A percentile compares a stretch with the other conserved stretches of the same genome.
Evolutionary conservation across 2,113 vertebrate species (phyloP).

Genomic region (Salminus brasiliensis): DNA sequence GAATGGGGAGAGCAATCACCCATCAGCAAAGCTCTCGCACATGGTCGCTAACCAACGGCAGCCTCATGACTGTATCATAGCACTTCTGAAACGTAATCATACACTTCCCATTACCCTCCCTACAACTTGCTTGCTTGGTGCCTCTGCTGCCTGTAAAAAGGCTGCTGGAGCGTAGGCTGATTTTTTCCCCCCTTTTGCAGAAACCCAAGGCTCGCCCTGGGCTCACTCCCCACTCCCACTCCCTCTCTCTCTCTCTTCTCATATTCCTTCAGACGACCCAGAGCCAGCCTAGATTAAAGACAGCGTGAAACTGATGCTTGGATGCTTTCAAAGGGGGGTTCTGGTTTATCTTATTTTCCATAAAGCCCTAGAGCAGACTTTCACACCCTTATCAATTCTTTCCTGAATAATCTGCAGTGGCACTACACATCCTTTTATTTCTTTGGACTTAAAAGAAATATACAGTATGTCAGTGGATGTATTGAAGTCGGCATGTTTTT

Average conservation of each 20-base stretch:
- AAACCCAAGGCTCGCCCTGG: conserved; percentile 3
- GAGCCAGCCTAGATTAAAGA: conserved; percentile 54
- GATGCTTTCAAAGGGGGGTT: conserved; percentile 50
- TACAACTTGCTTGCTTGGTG: background rate
- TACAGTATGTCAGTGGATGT: conserved; percentile 17
- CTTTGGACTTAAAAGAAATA: conserved; percentile 36
- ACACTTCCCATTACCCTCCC: conserved; percentile 8
- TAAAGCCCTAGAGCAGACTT: conserved; percentile 48
- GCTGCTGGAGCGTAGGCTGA: conserved; percentile 24
- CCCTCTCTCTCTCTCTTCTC: conserved; percentile 18
- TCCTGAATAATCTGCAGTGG: conserved; percentile 50
- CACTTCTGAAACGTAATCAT: conserved; percentile 5
- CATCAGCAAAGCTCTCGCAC: background rate
- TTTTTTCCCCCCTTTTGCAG: background rate
- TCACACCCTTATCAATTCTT: conserved; percentile 47
- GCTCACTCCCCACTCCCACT: background rate
- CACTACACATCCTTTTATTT: conserved; percentile 41
- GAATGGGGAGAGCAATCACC: background rate
- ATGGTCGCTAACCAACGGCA: background rate
- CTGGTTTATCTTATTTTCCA: conserved; percentile 55
- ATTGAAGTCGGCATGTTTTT: conserved; percentile 8
- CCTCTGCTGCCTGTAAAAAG: conserved; percentile 15
- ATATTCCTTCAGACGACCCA: conserved; percentile 43
- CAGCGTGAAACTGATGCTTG: conserved; percentile 45
- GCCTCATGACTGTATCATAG: background rate